Conservation (phyloP, 2,797 vertebrate species). For the Aphelocoma californica region DNA sequence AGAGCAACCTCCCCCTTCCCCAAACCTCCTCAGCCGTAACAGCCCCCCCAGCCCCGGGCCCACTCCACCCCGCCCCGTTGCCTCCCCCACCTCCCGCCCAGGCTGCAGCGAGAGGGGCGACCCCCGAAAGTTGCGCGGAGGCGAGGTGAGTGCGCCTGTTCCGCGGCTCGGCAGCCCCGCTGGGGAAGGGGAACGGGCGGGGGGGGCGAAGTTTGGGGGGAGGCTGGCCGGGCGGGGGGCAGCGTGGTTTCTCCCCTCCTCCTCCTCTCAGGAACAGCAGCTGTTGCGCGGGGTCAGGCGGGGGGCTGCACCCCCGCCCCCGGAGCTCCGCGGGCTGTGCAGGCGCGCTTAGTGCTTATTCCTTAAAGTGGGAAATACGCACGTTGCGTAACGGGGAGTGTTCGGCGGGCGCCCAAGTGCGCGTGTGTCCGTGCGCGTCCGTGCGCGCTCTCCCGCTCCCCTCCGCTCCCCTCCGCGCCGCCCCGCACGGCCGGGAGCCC, state of each 20-base stretch:
- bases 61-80: not conserved
- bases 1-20: not conserved
- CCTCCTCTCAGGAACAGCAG: not conserved
- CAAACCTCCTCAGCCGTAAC: not conserved
- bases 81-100: not conserved
- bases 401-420: conserved; percentile 30
- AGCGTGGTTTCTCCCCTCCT: not conserved
- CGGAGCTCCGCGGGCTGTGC: not conserved
- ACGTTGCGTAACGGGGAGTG: conserved; percentile 41
- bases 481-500: not conserved
- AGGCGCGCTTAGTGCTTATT: not conserved
- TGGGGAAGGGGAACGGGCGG: not conserved
- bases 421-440: not conserved
- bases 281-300: not conserved
- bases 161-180: not conserved
- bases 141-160: conserved; percentile 35
- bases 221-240: not conserved
- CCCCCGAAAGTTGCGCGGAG: conserved; percentile 35
- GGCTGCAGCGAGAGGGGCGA: not conserved
- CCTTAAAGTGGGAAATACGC: conserved; percentile 15
- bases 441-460: not conserved
- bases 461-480: not conserved
- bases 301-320: not conserved
- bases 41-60: not conserved
- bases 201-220: not conserved